A percentile compares a stretch with the other conserved stretches of the same genome.
These are phyloP conservation scores for Pantherophis guttatus DNA, from an alignment of 2,113 vertebrate genomes.

Conservation along the genomic window DNA sequence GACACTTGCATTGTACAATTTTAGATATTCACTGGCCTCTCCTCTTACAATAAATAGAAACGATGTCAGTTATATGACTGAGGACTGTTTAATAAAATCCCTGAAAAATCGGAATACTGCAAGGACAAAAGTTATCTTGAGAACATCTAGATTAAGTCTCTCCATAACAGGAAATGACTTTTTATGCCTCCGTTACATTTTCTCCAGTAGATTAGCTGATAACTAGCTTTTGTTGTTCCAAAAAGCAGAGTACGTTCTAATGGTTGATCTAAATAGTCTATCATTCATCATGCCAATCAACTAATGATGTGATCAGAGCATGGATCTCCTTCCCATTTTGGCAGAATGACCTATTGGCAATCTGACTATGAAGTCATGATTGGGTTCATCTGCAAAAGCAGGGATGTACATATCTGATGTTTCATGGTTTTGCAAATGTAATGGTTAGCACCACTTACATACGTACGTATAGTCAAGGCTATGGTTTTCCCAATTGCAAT, in stretches of 20 bases:
- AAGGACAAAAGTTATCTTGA: not conserved
- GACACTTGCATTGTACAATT: constrained; percentile 10
- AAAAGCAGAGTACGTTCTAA: not conserved
- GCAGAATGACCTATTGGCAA: not conserved
- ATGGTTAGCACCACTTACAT: not conserved
- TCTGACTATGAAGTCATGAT: not conserved
- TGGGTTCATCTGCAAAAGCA: not conserved
- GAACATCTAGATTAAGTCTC: not conserved
- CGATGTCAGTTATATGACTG: constrained; percentile 10
- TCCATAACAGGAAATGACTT: not conserved
- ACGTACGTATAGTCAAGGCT: too few species aligned
- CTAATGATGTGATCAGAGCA: not conserved
- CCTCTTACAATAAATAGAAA: constrained; percentile 2
- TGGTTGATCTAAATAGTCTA: not conserved
- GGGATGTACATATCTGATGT: not conserved
- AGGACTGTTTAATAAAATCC: constrained; percentile 5
- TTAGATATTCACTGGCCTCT: not conserved
- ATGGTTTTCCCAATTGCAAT: too few species aligned
- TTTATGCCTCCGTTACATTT: not conserved
- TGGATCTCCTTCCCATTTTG: not conserved
- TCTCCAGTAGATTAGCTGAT: not conserved
- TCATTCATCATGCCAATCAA: not conserved
- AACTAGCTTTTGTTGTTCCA: not conserved
- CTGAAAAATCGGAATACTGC: not conserved
- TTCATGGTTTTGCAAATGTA: not conserved